These are phyloP conservation scores for Aphis gossypii DNA, from an alignment of 1,140 invertebrate species.

Conservation along the genomic window DNA sequence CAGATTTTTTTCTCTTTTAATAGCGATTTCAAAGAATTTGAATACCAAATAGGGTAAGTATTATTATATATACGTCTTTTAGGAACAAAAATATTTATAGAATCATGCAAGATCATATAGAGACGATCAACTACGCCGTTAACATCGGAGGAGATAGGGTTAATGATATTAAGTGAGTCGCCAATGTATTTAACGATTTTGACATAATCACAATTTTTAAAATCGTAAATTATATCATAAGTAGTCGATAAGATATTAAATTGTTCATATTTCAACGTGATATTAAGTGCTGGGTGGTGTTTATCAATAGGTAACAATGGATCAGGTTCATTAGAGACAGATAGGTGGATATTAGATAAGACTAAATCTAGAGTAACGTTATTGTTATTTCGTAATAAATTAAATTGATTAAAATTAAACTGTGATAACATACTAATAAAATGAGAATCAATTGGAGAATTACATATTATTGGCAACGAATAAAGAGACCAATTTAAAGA, in stretches of 20 bases:
- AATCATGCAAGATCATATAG: no score
- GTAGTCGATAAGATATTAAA: neutral
- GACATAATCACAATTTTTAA: neutral
- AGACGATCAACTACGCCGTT: no score
- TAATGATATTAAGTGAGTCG: neutral
- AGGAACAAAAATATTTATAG: no score
- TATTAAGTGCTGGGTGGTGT: conserved; percentile 8
- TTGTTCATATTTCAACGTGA: neutral
- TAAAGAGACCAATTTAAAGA: neutral
- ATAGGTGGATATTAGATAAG: neutral
- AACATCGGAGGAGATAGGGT: neutral
- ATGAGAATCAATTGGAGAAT: neutral
- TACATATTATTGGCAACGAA: neutral
- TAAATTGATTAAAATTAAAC: conserved; percentile 21
- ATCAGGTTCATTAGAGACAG: neutral
- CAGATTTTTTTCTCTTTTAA: no score
- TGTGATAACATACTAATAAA: conserved; percentile 26
- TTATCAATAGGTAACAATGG: neutral
- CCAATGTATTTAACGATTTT: neutral
- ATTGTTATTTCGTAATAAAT: neutral
- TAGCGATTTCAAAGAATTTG: no score
- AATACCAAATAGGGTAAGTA: no score
- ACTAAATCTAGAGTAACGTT: conserved; percentile 31
- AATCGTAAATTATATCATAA: neutral
- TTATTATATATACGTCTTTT: no score